Conservation (phyloP, 2,113 vertebrate genomes). For the Paedocypris sp. region DNA sequence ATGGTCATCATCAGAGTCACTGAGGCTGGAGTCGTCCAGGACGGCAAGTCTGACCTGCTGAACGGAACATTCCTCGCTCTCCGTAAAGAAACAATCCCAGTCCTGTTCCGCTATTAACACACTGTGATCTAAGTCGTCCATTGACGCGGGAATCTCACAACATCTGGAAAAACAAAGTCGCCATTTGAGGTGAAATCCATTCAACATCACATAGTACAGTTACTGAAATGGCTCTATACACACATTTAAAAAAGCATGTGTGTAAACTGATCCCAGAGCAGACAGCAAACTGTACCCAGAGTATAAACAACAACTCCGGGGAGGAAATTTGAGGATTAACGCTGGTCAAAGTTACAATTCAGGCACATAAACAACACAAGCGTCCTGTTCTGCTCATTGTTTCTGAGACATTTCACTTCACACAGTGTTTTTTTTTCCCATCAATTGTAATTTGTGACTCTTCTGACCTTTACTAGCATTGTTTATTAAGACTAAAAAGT, state of each 20-base stretch:
- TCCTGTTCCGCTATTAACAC: conserved; percentile 76
- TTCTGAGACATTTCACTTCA: too few species aligned
- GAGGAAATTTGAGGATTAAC: background rate
- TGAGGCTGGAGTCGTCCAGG: conserved; percentile 65
- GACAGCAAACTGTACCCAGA: background rate
- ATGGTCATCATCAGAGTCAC: conserved; percentile 70
- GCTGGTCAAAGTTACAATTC: background rate
- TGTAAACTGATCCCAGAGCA: conserved; percentile 22
- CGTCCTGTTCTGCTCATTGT: background rate
- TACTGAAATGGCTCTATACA: background rate
- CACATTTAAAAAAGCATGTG: background rate
- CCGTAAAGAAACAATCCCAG: conserved; percentile 73
- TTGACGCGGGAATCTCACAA: conserved; percentile 41
- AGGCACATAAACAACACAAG: background rate
- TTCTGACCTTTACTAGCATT: too few species aligned
- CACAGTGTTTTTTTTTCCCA: too few species aligned
- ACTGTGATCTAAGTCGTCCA: conserved; percentile 94
- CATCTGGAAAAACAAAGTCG: conserved; percentile 38
- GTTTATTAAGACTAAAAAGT: too few species aligned
- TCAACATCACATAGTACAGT: too few species aligned
- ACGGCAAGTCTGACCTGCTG: conserved; percentile 64
- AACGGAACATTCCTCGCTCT: conserved; percentile 72
- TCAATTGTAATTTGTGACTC: too few species aligned
- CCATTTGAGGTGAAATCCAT: too few species aligned
- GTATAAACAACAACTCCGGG: background rate